phyloP scores from a whole-genome alignment of 2,113 vertebrate species.

The Alaudala cheleensis region DNA sequence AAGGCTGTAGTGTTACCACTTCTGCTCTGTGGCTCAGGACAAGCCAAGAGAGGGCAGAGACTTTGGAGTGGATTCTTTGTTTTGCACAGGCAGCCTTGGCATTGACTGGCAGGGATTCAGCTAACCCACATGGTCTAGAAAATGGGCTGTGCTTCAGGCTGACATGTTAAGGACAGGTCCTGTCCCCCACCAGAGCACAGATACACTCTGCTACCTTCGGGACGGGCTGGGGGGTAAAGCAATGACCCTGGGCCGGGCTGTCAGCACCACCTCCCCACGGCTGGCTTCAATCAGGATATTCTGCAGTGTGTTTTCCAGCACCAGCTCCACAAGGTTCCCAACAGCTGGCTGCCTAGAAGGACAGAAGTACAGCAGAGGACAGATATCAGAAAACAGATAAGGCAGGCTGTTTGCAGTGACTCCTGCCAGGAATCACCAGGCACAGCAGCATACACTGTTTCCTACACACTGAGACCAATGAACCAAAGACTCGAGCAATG shows the following conservation, averaged over 20 bases:
- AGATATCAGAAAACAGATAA: slow-evolving; percentile 22
- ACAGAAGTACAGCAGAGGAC: not conserved
- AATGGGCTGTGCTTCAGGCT: not conserved
- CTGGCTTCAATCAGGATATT: slow-evolving; percentile 90
- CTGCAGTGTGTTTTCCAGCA: slow-evolving; percentile 86
- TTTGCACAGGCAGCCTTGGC: not conserved
- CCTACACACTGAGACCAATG: not conserved
- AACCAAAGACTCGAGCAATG: not conserved
- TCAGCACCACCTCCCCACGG: slow-evolving; percentile 85
- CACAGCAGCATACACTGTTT: not conserved
- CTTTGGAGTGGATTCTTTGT: not conserved
- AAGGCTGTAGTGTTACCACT: not conserved
- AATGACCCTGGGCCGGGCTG: slow-evolving; percentile 75
- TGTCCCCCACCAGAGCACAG: not conserved
- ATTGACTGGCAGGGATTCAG: not conserved
- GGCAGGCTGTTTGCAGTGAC: not conserved
- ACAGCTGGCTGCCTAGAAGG: slow-evolving; percentile 71
- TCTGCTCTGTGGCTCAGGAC: not conserved
- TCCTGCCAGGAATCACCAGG: not conserved
- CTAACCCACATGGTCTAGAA: not conserved
- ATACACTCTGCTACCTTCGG: slow-evolving; percentile 31
- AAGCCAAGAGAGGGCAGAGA: not conserved
- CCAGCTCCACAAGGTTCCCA: slow-evolving; percentile 73
- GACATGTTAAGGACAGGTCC: not conserved
- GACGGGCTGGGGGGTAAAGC: slow-evolving; percentile 60